These are phyloP conservation scores for Tiliqua scincoides DNA, from an alignment of 2,113 vertebrate genomes.

Conservation along the genomic window DNA sequence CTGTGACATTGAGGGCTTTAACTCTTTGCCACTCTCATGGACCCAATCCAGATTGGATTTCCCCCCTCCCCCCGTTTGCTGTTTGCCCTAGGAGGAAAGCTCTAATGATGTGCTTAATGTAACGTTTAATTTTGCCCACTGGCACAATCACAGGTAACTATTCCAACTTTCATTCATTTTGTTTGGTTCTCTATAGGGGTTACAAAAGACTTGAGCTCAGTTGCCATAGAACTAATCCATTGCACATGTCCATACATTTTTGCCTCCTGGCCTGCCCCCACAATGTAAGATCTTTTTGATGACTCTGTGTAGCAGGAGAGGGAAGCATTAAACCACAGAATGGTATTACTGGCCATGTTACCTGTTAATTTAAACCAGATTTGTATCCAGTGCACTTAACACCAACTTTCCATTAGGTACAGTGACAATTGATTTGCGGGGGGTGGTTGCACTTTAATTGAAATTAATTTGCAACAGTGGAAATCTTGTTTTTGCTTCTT, in stretches of 20 bases:
- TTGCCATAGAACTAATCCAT: constrained; percentile 16
- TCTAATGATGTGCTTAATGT: too few species aligned
- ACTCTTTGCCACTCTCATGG: too few species aligned
- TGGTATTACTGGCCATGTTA: constrained; percentile 59
- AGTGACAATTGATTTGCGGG: constrained; percentile 65
- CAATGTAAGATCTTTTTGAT: constrained; percentile 29
- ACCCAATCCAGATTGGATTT: too few species aligned
- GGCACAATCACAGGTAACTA: background rate
- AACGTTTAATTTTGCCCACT: too few species aligned
- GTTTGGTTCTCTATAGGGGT: background rate
- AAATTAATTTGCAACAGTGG: constrained; percentile 71
- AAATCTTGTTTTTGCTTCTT: constrained; percentile 65
- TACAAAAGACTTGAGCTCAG: background rate
- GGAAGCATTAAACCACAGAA: constrained; percentile 51
- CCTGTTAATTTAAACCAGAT: constrained; percentile 64
- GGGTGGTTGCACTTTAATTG: constrained; percentile 62
- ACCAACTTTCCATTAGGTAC: constrained; percentile 60
- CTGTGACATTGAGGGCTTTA: too few species aligned
- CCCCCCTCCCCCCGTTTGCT: too few species aligned
- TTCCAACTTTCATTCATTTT: background rate
- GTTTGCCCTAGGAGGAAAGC: too few species aligned
- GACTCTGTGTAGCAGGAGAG: constrained; percentile 9
- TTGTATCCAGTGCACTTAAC: constrained; percentile 63
- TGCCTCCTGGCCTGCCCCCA: constrained; percentile 8
- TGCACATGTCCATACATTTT: constrained; percentile 17